Evolutionary conservation across 2,888 invertebrate genomes (phyloP).

Genomic region (Adineta ricciae): DNA sequence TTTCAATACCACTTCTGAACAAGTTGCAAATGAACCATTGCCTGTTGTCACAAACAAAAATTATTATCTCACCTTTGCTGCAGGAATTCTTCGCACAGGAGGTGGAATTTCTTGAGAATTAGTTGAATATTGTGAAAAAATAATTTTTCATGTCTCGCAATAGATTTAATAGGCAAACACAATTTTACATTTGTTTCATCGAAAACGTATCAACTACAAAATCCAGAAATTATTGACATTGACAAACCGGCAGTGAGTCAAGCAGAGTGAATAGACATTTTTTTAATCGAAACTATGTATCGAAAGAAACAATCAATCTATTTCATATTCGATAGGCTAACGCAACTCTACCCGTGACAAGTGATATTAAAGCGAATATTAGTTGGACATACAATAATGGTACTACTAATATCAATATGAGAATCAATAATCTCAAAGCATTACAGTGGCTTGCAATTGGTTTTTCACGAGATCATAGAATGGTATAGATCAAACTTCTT

Average conservation of each 20-base stretch:
- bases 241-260: neutral
- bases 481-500: neutral
- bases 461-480: neutral
- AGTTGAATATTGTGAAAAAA: neutral
- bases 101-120: neutral
- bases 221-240: neutral
- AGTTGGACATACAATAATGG: neutral
- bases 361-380: neutral
- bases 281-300: no score
- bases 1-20: neutral
- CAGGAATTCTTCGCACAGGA: neutral
- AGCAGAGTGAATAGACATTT: no score
- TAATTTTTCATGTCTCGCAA: neutral
- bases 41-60: neutral
- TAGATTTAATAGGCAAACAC: neutral
- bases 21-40: neutral
- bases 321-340: neutral
- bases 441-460: neutral
- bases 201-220: neutral
- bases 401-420: neutral
- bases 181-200: neutral
- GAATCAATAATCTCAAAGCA: neutral
- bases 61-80: neutral
- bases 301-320: neutral
- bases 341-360: neutral